A percentile compares a stretch with the other conserved stretches of the same genome.
These are phyloP conservation scores for Lates japonicus DNA, from an alignment of 2,797 vertebrate species.

Conservation along the genomic window DNA sequence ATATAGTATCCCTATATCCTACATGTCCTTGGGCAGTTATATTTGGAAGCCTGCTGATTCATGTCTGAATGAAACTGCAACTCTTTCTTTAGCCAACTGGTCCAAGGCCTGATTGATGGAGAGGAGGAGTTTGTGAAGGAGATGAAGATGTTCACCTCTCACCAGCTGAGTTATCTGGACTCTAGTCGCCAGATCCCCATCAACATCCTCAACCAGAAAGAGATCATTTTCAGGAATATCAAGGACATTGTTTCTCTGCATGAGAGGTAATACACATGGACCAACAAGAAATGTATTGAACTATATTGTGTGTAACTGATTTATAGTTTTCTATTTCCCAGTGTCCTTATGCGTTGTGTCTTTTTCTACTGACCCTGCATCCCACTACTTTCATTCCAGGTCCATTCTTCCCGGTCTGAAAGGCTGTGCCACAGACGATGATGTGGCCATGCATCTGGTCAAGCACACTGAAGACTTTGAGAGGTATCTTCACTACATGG, in stretches of 20 bases:
- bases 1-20: neutral
- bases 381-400: slow-evolving; percentile 53
- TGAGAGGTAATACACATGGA: slow-evolving; percentile 83
- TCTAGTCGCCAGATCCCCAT: slow-evolving; percentile 79
- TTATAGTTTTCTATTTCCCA: neutral
- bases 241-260: slow-evolving; percentile 91
- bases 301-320: neutral
- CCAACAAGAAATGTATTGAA: neutral
- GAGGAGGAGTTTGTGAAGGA: slow-evolving; percentile 92
- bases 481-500: slow-evolving; percentile 93
- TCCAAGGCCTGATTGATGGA: slow-evolving; percentile 91
- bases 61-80: neutral
- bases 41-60: neutral
- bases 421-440: slow-evolving; percentile 92
- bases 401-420: slow-evolving; percentile 87
- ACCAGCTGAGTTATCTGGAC: slow-evolving; percentile 89
- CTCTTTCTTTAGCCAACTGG: slow-evolving; percentile 84
- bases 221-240: slow-evolving; percentile 93
- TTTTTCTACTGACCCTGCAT: neutral
- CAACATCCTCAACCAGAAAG: slow-evolving; percentile 89
- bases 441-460: slow-evolving; percentile 94
- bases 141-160: slow-evolving; percentile 89
- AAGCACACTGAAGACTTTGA: slow-evolving; percentile 90
- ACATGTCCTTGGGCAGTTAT: neutral
- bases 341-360: neutral